A percentile compares a stretch with the other conserved stretches of the same genome.
Evolutionary conservation across 2,797 vertebrate genomes (phyloP).

Genomic region (Oreochromis mossambicus): DNA sequence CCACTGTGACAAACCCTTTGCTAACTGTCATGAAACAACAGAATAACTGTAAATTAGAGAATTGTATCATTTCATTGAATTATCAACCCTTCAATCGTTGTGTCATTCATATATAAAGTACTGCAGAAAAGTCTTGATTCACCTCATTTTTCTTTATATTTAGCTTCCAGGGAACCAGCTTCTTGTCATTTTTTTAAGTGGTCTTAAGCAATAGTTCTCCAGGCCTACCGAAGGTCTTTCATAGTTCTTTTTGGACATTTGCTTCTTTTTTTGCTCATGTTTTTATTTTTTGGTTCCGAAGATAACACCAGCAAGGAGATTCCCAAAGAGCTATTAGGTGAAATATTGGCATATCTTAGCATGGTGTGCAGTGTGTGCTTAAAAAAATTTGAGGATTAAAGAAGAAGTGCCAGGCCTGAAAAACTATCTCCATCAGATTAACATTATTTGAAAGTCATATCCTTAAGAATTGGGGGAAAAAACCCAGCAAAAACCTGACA

Average conservation of each 20-base stretch:
- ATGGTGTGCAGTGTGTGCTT: neutral
- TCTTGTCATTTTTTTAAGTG: neutral
- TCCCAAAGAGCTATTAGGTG: neutral
- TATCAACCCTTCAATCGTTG: neutral
- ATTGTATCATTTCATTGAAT: neutral
- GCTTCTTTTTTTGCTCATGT: neutral
- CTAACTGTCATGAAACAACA: neutral
- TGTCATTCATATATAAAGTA: neutral
- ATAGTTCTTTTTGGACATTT: neutral
- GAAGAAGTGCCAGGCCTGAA: neutral
- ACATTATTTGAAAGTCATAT: neutral
- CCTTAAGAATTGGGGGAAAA: accelerated
- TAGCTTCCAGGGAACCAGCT: neutral
- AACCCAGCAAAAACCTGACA: neutral
- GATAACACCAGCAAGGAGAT: neutral
- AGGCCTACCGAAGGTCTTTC: neutral
- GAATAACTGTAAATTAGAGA: neutral
- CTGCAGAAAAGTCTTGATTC: neutral
- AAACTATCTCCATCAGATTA: neutral
- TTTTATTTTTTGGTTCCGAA: neutral
- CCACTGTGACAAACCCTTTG: neutral
- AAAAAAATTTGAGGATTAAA: neutral
- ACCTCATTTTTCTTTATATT: neutral
- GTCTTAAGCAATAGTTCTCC: neutral
- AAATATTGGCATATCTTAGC: neutral